A percentile compares a stretch with the other conserved stretches of the same genome.
These are phyloP conservation scores for Belonocnema kinseyi DNA, from an alignment of 1,140 invertebrate species.

Conservation along the genomic window DNA sequence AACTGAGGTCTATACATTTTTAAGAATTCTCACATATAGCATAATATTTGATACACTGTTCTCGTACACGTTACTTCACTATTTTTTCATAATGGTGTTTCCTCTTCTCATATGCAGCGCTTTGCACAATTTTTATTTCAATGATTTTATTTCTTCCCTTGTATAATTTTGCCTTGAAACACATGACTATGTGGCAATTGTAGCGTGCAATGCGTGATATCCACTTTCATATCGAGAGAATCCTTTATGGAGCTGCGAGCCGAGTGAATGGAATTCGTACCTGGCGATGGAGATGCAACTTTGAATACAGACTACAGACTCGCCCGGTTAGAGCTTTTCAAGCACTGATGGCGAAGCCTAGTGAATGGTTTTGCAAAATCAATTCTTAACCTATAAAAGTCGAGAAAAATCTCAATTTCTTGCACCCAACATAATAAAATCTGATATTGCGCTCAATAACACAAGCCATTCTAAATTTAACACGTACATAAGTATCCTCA, in stretches of 20 bases:
- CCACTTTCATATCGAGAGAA: background rate
- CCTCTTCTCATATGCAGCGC: background rate
- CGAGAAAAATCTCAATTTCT: background rate
- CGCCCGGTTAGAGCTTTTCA: slow-evolving; percentile 5
- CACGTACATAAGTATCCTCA: background rate
- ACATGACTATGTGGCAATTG: background rate
- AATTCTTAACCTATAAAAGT: slow-evolving; percentile 5
- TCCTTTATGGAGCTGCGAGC: slow-evolving; percentile 1
- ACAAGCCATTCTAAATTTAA: background rate
- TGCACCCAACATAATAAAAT: slow-evolving; percentile 2
- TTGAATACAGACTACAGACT: background rate
- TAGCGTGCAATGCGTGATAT: slow-evolving; percentile 6
- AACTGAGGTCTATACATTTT: too few relatives aligned
- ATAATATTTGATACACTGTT: too few relatives aligned
- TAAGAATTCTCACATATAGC: too few relatives aligned
- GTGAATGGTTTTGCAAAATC: background rate
- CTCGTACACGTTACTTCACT: too few relatives aligned
- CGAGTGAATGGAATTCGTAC: background rate
- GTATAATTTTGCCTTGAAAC: background rate
- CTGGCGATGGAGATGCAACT: background rate
- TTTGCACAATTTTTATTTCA: background rate
- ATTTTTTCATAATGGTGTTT: background rate
- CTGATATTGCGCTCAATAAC: background rate
- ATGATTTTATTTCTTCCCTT: background rate
- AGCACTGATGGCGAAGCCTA: background rate